Base-by-base conservation (phyloP, 2,113 vertebrate genomes). In the Melanostigma gelatinosum region DNA sequence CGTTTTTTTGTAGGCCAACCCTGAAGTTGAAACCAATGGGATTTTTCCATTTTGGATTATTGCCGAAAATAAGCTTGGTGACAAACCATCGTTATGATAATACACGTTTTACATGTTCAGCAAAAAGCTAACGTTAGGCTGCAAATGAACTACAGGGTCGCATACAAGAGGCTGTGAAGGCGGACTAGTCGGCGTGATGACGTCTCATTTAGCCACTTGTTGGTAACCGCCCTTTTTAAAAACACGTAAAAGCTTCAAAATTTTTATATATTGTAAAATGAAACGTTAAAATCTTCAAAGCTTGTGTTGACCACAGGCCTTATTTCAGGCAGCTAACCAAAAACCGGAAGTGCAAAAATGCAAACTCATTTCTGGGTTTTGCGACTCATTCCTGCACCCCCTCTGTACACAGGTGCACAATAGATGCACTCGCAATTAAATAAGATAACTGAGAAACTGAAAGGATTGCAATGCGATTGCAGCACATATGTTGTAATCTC, bases 381-480 rank as follows among this genome's bases (percentile, higher is more conserved):
- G 29, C 8, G 60, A 22, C 60, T 38, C 16, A 62, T 62, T 57
- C 54, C 54, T 62, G 58, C 32, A 61, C 8, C 15, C 27, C 36
- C 32, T 71, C 5, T 48, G n/a, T 52, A 15, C 58, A 74, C n/a
- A 38, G 27, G 44, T 71, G 40, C 63, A 27, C 20, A 44, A 18
- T 12, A 67, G 9, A 57, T 61, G 11, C 6, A 48, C 36, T 20
- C 29, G 13, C 5, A 7, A 34, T 50, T 32, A 54, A 3, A 34
- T 0, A 63, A 34, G 3, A n/a, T 4, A 62, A 40, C 11, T 50
- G 24, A 16, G 15, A 44, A 62, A 40, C 60, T 38, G 22, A 72
- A 55, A 69, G 9, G 66, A 58, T 77, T 87, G 72, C 80, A 76
- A 7, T 44, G 29, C 3, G 42, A 70, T 85, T 87, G 80, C 42